Percentiles rank a stretch among this genome's conserved stretches.
Conservation (phyloP, 2,113 vertebrate genomes). For the Holacanthus passer region DNA sequence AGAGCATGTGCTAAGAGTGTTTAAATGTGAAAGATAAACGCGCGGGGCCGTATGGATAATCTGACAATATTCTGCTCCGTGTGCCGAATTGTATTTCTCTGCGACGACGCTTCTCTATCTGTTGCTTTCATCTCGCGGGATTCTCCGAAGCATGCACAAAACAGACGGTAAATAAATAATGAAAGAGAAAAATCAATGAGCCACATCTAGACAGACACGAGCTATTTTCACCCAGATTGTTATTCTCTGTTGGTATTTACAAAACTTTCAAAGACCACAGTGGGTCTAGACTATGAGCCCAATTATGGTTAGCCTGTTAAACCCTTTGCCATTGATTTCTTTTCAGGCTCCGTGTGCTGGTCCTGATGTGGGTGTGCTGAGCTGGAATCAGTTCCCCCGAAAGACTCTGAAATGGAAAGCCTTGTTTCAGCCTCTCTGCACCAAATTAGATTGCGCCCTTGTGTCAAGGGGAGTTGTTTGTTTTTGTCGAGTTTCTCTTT, state of each 20-base stretch:
- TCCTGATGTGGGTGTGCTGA: constrained; percentile 59
- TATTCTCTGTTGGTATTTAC: constrained; percentile 68
- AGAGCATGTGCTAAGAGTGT: background rate
- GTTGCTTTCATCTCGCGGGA: constrained; percentile 18
- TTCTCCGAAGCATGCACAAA: constrained; percentile 37
- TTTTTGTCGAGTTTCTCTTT: constrained; percentile 72
- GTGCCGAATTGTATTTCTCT: constrained; percentile 4
- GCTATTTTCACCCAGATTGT: constrained; percentile 62
- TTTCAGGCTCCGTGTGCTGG: constrained; percentile 55
- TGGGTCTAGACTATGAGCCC: constrained; percentile 58
- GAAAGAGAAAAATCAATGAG: constrained; percentile 67
- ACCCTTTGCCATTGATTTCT: constrained; percentile 74
- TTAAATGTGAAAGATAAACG: constrained; percentile 25
- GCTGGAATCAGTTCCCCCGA: constrained; percentile 61
- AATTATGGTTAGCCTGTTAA: constrained; percentile 74
- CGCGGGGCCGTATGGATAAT: constrained; percentile 17
- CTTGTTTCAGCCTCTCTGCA: constrained; percentile 68
- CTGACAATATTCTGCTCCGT: constrained; percentile 9
- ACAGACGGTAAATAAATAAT: constrained; percentile 52
- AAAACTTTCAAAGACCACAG: constrained; percentile 68
- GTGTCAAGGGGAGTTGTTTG: constrained; percentile 77
- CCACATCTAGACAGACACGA: constrained; percentile 50
- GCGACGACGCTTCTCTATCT: constrained; percentile 11
- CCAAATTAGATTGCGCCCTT: constrained; percentile 77
- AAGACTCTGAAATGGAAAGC: constrained; percentile 73